These are phyloP conservation scores for Lepidurus packardi DNA, from an alignment of 1,140 invertebrate species.

Conservation along the genomic window DNA sequence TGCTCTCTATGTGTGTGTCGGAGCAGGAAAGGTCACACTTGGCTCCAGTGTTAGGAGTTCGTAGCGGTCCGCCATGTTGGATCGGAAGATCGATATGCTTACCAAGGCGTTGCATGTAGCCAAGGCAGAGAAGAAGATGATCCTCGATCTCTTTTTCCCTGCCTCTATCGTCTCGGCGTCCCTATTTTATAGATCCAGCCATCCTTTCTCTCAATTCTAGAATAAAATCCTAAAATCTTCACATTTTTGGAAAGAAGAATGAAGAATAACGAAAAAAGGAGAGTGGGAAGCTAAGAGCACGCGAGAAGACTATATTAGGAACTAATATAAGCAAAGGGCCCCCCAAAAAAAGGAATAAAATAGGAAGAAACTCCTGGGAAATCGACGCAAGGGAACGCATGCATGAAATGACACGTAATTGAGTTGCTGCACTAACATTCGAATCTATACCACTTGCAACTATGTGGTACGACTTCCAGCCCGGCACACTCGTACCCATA, in stretches of 20 bases:
- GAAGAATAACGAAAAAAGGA: not conserved
- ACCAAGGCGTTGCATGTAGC: not conserved
- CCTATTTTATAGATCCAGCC: not conserved
- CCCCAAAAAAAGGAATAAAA: not conserved
- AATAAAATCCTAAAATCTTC: not conserved
- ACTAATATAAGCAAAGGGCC: not conserved
- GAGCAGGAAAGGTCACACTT: not conserved
- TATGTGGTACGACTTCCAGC: not conserved
- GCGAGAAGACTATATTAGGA: not conserved
- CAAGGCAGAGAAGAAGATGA: slow-evolving; percentile 1
- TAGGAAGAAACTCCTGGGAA: not conserved
- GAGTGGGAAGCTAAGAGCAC: not conserved
- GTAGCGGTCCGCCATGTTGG: not conserved
- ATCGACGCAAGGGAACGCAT: not conserved
- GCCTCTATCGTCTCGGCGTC: not conserved
- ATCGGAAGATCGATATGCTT: not conserved
- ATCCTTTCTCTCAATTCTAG: not conserved
- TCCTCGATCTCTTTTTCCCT: not conserved
- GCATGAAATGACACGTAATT: slow-evolving; percentile 19
- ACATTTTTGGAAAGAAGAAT: not conserved
- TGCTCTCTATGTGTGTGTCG: not conserved
- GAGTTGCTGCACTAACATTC: not conserved
- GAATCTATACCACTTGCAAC: not conserved
- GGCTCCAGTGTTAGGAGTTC: slow-evolving; percentile 8
- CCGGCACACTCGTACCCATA: not conserved